Evolutionary conservation across 2,888 invertebrate species (phyloP), one percentile per base, ranked within the genome.

Genomic region (Glyphotaelius pellucidus): DNA sequence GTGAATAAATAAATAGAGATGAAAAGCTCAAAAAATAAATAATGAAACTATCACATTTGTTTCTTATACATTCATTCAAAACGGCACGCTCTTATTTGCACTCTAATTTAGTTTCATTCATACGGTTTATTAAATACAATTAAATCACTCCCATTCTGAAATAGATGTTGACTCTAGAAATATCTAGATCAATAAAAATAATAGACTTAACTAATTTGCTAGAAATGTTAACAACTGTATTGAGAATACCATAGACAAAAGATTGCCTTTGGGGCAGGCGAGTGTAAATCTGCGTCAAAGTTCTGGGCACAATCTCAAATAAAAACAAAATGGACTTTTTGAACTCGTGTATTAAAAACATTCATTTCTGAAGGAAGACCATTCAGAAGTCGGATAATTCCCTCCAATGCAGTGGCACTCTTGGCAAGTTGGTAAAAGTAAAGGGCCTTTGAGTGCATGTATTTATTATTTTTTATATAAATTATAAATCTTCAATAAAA

Each of bases 1-100:
- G 79, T 79, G n/a, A 79, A 80, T 89, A 89, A 79, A 89, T 79
- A 89, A 89, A 89, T 89, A 89, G 25, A 35, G 80, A 35, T 89
- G 32, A 32, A 89, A 89, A 89, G 88, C 88, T 80, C 88, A 89
- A 89, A 89, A 89, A 89, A 89, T 35, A 42, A 89, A 89, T 79
- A 79, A 89, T 12, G 80, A 79, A 89, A 89, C 88, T 89, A 89
- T 89, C 88, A 89, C 88, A 89, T 89, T 52, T 88, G 88, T 88
- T 89, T 89, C 88, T 89, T 38, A n/a, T 79, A n/a, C 79, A 79
- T 15, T 9, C 88, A 35, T 67, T n/a, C 87, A 67, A 67, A 25
- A 19, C 25, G 9, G 25, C 67, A 67, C 4, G 25, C 67, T 67
- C 67, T 67, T n/a, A 87, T n/a, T 79, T 89, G 35, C 35, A 80